Percentiles rank a stretch among this genome's conserved stretches.
phyloP scores from a whole-genome alignment of 2,888 invertebrate species.

The Cryptosula pallasiana region DNA sequence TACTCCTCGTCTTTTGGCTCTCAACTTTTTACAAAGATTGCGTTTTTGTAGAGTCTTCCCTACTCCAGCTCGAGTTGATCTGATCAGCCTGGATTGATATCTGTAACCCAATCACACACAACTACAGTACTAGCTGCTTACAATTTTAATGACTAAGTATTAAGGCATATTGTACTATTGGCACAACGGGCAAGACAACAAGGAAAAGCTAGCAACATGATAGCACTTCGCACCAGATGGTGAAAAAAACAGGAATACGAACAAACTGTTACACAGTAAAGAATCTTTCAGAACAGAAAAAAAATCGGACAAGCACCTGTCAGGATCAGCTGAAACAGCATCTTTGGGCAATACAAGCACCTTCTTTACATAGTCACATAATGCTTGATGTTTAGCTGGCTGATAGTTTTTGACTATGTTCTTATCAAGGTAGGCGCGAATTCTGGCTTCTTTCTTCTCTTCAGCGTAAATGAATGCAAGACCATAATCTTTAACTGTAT shows the following conservation, averaged over 20 bases:
- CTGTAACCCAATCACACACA: not conserved
- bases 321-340: not conserved
- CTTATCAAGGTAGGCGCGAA: constrained; percentile 1
- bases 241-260: too few species aligned
- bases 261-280: too few species aligned
- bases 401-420: not conserved
- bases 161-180: too few species aligned
- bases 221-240: too few species aligned
- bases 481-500: not conserved
- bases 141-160: too few species aligned
- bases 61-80: constrained; percentile 9
- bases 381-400: not conserved
- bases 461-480: constrained; percentile 16
- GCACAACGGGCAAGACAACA: too few species aligned
- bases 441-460: constrained; percentile 6
- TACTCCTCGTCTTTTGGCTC: not conserved
- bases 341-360: not conserved
- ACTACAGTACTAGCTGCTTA: too few species aligned
- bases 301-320: too few species aligned
- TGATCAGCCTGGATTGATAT: not conserved
- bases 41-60: constrained; percentile 3
- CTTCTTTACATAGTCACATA: not conserved
- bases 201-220: too few species aligned
- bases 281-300: too few species aligned
- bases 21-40: constrained; percentile 1